Evolutionary conservation across 2,113 vertebrate genomes (phyloP), one percentile per base, ranked within the genome.

Genomic region (Odobenus rosmarus): DNA sequence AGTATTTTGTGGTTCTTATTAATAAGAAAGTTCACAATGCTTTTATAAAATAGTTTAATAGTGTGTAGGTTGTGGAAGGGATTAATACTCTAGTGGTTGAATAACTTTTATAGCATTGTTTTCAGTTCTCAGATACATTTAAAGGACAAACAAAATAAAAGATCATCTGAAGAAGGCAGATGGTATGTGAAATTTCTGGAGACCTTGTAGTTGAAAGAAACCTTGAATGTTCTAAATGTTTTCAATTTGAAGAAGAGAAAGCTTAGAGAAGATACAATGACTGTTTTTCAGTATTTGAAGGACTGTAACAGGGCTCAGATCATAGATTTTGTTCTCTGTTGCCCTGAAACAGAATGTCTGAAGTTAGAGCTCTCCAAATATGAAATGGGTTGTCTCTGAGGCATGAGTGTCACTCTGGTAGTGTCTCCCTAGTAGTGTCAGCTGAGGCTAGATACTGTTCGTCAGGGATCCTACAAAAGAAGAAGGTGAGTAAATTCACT

Each of bases 121-220:
- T 94, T 86, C 85, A 76, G 28, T 95, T 89, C 36, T 87, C 42
- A 82, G 80, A 77, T n/a, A 81, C 57, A 67, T 92, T 51, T 89
- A 86, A 96, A 96, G 18, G 57, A 81, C 42, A 90, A 53, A 82
- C 13, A 84, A 62, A 93, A 74, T 26, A 90, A 82, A 83, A 61
- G 21, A 7, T 64, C 55, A 67, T 67, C 61, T 86, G 42, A 92
- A 81, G 46, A 88, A 53, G 28, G 46, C 46, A 62, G 53, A 72
- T 26, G 28, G 3, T 80, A n/a, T 46, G 26, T 89, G 81, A 93
- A 53, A 80, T 64, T 93, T 86, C 46, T 95, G 42, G 42, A 69
- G 23, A 49, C 1, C 53, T 74, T 86, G 18, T 5, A 76, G n/a
- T 69, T 71, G 51, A 90, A 82, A 82, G 39, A 90, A 77, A 19